Evolutionary conservation across 1,140 invertebrate species (phyloP), one percentile per base, ranked within the genome.

Genomic region (Atopsyche davidsoni): DNA sequence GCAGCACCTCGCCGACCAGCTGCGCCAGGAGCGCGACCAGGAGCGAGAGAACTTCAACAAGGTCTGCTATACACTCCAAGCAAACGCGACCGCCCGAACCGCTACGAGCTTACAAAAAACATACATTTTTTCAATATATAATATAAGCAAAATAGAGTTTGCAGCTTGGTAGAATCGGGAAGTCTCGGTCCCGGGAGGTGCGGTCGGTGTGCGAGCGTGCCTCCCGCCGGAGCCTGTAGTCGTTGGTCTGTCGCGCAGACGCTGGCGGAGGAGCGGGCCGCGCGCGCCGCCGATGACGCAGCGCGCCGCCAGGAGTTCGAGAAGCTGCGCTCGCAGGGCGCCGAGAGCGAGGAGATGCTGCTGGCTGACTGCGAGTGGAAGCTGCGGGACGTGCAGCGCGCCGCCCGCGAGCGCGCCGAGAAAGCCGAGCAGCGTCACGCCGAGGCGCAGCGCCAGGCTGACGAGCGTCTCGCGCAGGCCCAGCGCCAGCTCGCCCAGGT

Each of bases 311-410:
- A 54, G 0, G 69, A 70, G 2, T 70, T 71, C 62, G 71, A 73
- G 39, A 60, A 64, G 1, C 68, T 68, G 11, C 59, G 71, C 0
- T 69, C 67, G 2, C 67, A 71, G 24, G 71, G 69, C 0, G 70
- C 71, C 0, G 69, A 69, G n/a, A 50, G 68, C 2, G 71, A 70
- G 0, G 71, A 73, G 46, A 39, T 66, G n/a, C 67, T 73, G 49
- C 60, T 73, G 4, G 66, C 67, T 0, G 71, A 73, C 63, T 73
- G 71, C 64, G 71, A 73, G 61, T 73, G 71, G 71, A 73, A 73
- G 62, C 69, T 72, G 63, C 54, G 71, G 10, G 71, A 73, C 48
- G 49, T 73, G 16, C 69, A 72, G 63, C 66, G 65, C 22, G 53
- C 63, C 4, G 66, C 69, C 0, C 39, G 67, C 9, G 71, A 72